These are phyloP conservation scores for Zelostemma sp. DNA, from an alignment of 1,140 invertebrate genomes.

Conservation along the genomic window DNA sequence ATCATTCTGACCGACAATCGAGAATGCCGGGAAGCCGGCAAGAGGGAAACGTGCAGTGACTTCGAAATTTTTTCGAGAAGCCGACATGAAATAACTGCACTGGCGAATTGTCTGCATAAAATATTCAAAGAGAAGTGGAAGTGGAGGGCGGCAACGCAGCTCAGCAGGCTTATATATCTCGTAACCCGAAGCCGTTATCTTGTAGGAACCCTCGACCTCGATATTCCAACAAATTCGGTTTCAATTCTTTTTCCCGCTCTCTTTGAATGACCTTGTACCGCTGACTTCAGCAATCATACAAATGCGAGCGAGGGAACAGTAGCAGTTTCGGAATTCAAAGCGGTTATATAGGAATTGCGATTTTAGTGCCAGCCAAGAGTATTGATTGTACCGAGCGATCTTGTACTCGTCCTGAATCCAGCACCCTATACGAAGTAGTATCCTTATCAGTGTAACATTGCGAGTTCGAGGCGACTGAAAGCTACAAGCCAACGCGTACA, in stretches of 20 bases:
- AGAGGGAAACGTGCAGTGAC: slow-evolving; percentile 56
- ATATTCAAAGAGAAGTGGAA: slow-evolving; percentile 63
- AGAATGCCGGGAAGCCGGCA: slow-evolving; percentile 31
- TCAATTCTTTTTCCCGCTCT: slow-evolving; percentile 29
- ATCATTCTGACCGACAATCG: slow-evolving; percentile 53
- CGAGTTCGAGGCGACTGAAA: slow-evolving; percentile 11
- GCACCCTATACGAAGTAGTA: slow-evolving; percentile 3
- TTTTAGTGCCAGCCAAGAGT: slow-evolving; percentile 6
- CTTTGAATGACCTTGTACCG: slow-evolving; percentile 26
- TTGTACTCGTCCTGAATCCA: slow-evolving; percentile 13
- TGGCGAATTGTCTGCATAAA: slow-evolving; percentile 68
- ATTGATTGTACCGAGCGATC: slow-evolving; percentile 20
- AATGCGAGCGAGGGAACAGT: background rate
- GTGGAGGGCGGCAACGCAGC: slow-evolving; percentile 53
- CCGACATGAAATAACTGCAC: slow-evolving; percentile 66
- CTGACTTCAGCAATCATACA: slow-evolving; percentile 2
- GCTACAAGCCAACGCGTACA: background rate
- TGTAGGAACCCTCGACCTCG: slow-evolving; percentile 40
- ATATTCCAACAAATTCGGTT: slow-evolving; percentile 50
- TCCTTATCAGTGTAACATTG: slow-evolving; percentile 8
- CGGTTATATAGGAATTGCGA: slow-evolving; percentile 3
- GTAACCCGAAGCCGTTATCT: slow-evolving; percentile 57
- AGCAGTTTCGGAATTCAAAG: slow-evolving; percentile 22
- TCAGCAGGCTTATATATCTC: slow-evolving; percentile 50
- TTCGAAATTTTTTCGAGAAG: slow-evolving; percentile 57